Evolutionary conservation across 2,113 vertebrate genomes (phyloP), one percentile per base, ranked within the genome.

Genomic region (Syrrhaptes paradoxus): DNA sequence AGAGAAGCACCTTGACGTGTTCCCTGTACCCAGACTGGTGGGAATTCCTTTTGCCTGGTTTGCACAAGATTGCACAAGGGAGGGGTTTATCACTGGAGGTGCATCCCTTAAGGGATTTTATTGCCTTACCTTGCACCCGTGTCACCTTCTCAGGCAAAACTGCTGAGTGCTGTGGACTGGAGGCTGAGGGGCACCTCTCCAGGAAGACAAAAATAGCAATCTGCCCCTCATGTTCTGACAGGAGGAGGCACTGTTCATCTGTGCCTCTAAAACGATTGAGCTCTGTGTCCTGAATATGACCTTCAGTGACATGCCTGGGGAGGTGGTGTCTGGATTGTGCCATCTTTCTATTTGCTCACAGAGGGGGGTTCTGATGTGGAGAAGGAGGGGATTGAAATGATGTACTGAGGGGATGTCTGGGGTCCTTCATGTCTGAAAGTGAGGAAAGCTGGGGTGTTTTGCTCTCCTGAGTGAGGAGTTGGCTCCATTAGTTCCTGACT

Each of bases 41-140:
- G 45, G 77, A 91, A 48, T 91, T 87, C 28, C n/a, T 80, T 93
- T 81, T 78, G 43, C 61, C 41, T 57, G 34, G 24, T 48, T 93
- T 72, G 24, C 17, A 61, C 13, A 36, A 57, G 61, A 28, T 46
- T 78, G 34, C 41, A 17, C 65, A 72, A 87, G 62, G 61, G 49
- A 85, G 26, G 75, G 13, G 45, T 32, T 85, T 61, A 91, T n/a
- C n/a, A n/a, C 34, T 85, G 57, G 77, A 58, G 51, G 36, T 41
- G 8, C 2, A 17, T 34, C 74, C 49, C 36, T 57, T 67, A 25
- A 73, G 20, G 66, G 61, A 20, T 46, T 89, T 58, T 25, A 28
- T 61, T 86, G 54, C 7, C 10, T 73, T 76, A 3, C 22, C 54
- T 82, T 75, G 82, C 61, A 71, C 13, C 17, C 4, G 2, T 86